Base-by-base conservation (phyloP, 2,113 vertebrate species). In the Nothobranchius furzeri region DNA sequence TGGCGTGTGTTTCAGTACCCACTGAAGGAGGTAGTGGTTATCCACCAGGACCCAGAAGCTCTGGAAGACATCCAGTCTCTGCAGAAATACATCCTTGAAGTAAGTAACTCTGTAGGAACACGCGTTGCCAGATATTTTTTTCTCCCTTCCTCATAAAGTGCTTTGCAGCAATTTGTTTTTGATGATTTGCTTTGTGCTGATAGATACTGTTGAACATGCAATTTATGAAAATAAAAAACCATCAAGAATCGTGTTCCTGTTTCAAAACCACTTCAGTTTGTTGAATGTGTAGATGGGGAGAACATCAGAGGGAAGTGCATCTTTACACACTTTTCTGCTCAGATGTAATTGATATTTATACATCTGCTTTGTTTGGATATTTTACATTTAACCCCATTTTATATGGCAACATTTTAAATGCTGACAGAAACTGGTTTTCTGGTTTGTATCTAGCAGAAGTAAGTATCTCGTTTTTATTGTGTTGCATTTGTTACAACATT, bases 11-110 rank as follows among this genome's bases (percentile, higher is more conserved):
- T 87, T 71, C 82, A 99, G 98, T 99, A 98, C 79, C 98, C 98
- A 67, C 74, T 99, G 84, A 98, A 96, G 87, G 98, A 99, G 91
- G 95, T 99, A 51, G 93, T 99, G 7, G 91, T 99, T 70, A 99
- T 99, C 82, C 96, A 96, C 82, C 96, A 97, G 87, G 96, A 99
- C 77, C 82, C 91, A 6, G 94, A 96, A 77, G 95, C 95, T 79
- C 92, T 99, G 37, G 89, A 90, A 87, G 95, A 95, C 60, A 93
- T 99, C 86, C 92, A 79, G 71, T 94, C 95, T 57, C 90, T 99
- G 79, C 94, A 99, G 91, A 97, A 96, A 78, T 99, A 98, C 43
- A 95, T 99, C 58, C 92, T 96, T 0, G 97, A 99, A 93, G 98
- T 98, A 92, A 94, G 91, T 60, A 4, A 75, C 43, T 17, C 48